Evolutionary conservation across 2,888 invertebrate genomes (phyloP).

Genomic region (Coenonympha glycerion): DNA sequence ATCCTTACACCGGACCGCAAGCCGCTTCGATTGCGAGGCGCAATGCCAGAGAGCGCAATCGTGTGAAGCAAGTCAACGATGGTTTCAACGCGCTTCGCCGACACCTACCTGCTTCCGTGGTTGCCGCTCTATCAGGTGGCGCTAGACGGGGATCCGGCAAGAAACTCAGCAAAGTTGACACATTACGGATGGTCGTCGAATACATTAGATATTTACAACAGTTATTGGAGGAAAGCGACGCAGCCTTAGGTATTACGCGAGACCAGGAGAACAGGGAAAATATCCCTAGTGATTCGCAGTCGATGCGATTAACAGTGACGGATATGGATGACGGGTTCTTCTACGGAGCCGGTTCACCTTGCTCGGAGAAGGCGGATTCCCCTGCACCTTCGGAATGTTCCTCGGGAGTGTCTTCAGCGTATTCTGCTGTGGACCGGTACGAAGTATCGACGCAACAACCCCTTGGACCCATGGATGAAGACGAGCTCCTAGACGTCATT

Average conservation of each 20-base stretch:
- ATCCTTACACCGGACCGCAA: slow-evolving; percentile 80
- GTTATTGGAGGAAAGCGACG: slow-evolving; percentile 84
- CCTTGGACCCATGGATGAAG: slow-evolving; percentile 88
- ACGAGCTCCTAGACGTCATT: slow-evolving; percentile 89
- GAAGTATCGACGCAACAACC: slow-evolving; percentile 67
- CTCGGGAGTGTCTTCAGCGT: slow-evolving; percentile 72
- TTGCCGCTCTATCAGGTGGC: slow-evolving; percentile 79
- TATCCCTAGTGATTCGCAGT: slow-evolving; percentile 54
- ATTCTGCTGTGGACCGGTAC: slow-evolving; percentile 64
- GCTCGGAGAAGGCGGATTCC: slow-evolving; percentile 82
- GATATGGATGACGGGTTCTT: slow-evolving; percentile 73
- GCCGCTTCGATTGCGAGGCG: slow-evolving; percentile 91
- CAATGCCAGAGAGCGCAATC: slow-evolving; percentile 95
- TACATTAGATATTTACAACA: slow-evolving; percentile 91
- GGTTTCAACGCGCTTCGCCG: slow-evolving; percentile 92
- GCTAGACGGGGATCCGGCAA: slow-evolving; percentile 86
- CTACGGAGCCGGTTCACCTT: slow-evolving; percentile 73
- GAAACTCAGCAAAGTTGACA: slow-evolving; percentile 92
- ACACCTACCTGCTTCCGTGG: slow-evolving; percentile 88
- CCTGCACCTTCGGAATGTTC: slow-evolving; percentile 84
- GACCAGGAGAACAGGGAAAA: slow-evolving; percentile 68
- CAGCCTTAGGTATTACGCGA: slow-evolving; percentile 68
- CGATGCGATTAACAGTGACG: slow-evolving; percentile 59
- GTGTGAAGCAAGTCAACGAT: slow-evolving; percentile 96
- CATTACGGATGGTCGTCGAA: slow-evolving; percentile 91